Evolutionary conservation across 1,140 invertebrate species (phyloP).

Genomic region (Procambarus virginalis): DNA sequence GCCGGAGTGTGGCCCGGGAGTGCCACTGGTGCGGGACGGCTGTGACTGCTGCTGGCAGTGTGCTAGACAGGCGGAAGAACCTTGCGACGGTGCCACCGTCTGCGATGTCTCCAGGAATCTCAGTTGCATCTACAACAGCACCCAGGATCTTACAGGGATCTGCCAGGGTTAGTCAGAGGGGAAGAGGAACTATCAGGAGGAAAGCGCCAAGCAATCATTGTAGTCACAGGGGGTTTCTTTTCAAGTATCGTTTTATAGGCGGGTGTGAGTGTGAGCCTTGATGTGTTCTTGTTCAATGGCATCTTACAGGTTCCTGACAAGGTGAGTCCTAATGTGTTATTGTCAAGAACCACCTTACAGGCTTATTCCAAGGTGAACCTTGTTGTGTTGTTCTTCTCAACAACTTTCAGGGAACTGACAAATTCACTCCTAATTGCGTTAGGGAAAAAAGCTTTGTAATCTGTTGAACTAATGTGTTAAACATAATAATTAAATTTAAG

Average conservation of each 20-base stretch:
- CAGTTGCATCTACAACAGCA: slow-evolving; percentile 72
- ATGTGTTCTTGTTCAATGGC: background rate
- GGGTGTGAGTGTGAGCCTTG: background rate
- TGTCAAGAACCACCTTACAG: background rate
- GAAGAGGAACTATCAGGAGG: too few species aligned
- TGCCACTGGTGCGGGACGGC: slow-evolving; percentile 74
- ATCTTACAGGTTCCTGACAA: background rate
- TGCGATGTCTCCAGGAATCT: slow-evolving; percentile 74
- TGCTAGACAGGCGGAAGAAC: slow-evolving; percentile 75
- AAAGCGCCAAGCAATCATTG: background rate
- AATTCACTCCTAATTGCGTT: too few species aligned
- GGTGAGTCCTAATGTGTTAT: background rate
- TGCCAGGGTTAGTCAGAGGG: slow-evolving; percentile 73
- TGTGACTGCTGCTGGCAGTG: slow-evolving; percentile 77
- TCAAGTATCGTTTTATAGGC: too few species aligned
- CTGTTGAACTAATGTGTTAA: too few species aligned
- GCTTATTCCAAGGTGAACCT: background rate
- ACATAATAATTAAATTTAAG: too few species aligned
- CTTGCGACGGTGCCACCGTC: slow-evolving; percentile 73
- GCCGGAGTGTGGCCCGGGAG: slow-evolving; percentile 71
- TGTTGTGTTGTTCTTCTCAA: background rate
- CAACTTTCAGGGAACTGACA: too few species aligned
- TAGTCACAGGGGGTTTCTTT: background rate
- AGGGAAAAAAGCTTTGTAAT: too few species aligned
- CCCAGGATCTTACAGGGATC: slow-evolving; percentile 69